Evolutionary conservation across 2,113 vertebrate genomes (phyloP).

Genomic region (Anoplopoma fimbria): DNA sequence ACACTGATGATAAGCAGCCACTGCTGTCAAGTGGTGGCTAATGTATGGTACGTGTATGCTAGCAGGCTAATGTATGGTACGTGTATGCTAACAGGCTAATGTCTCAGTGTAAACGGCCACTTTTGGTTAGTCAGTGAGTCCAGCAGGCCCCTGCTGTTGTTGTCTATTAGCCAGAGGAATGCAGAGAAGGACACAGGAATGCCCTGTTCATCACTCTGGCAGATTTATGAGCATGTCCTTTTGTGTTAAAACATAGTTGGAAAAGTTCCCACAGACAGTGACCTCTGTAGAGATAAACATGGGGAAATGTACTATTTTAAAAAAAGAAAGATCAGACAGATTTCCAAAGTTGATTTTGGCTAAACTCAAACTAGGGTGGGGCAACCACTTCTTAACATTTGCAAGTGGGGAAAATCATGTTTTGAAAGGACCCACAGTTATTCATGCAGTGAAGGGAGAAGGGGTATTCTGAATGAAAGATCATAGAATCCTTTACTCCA

Average conservation of each 20-base stretch:
- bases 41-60: slow-evolving; percentile 24
- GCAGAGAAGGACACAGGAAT: slow-evolving; percentile 76
- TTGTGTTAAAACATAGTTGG: slow-evolving; percentile 69
- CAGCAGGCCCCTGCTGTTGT: slow-evolving; percentile 74
- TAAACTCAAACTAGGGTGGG: slow-evolving; percentile 66
- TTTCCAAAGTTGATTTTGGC: slow-evolving; percentile 54
- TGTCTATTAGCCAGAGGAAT: slow-evolving; percentile 80
- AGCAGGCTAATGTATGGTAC: slow-evolving; percentile 47
- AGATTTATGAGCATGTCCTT: slow-evolving; percentile 75
- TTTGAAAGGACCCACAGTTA: slow-evolving; percentile 39
- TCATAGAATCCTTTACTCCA: slow-evolving; percentile 8
- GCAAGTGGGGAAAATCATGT: slow-evolving; percentile 37
- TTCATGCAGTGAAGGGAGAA: slow-evolving; percentile 31
- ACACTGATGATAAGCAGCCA: background rate
- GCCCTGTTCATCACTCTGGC: slow-evolving; percentile 77
- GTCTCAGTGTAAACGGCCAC: slow-evolving; percentile 35
- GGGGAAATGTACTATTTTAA: background rate
- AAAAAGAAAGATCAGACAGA: slow-evolving; percentile 29
- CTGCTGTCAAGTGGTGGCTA: slow-evolving; percentile 16
- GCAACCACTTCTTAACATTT: slow-evolving; percentile 46
- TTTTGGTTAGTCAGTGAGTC: slow-evolving; percentile 33
- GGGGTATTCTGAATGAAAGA: slow-evolving; percentile 38
- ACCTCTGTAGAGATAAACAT: background rate
- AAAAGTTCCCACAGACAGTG: slow-evolving; percentile 18
- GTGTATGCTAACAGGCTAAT: slow-evolving; percentile 49